Evolutionary conservation across 92 coral and sea anemone species (phyloP).

Genomic region (Anthopleura xanthogrammica): DNA sequence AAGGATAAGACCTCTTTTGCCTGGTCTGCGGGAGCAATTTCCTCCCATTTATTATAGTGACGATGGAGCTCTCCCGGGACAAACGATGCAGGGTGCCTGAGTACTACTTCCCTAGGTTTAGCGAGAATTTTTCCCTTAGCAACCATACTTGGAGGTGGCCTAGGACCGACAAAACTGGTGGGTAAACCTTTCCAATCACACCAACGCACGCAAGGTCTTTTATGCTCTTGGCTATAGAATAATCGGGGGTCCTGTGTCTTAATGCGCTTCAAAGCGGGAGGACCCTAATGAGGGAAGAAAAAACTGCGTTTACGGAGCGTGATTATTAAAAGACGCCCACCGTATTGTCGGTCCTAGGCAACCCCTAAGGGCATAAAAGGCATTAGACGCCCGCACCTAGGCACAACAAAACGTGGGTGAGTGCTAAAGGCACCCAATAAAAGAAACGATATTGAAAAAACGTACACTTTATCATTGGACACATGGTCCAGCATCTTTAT

Average conservation of each 20-base stretch:
- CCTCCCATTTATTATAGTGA: conserved; percentile 42
- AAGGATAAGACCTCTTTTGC: conserved; percentile 39
- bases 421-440: not conserved
- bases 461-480: no score
- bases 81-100: conserved; percentile 47
- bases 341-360: conserved; percentile 50
- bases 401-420: not conserved
- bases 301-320: not conserved
- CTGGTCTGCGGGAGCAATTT: conserved; percentile 32
- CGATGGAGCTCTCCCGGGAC: conserved; percentile 48
- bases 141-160: conserved; percentile 50
- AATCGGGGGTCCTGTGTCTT: conserved; percentile 10
- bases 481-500: not conserved
- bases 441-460: no score
- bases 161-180: conserved; percentile 47
- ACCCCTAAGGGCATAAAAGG: no score
- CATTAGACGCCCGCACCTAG: no score
- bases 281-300: conserved; percentile 24
- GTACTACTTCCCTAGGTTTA: conserved; percentile 23
- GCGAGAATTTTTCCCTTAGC: conserved; percentile 32
- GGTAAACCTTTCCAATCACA: conserved; percentile 59
- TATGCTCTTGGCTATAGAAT: not conserved
- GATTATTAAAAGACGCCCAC: conserved; percentile 36
- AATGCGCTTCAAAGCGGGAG: conserved; percentile 29
- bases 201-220: conserved; percentile 43